phyloP scores from a whole-genome alignment of 2,113 vertebrate genomes.

The Malurus elegans region DNA sequence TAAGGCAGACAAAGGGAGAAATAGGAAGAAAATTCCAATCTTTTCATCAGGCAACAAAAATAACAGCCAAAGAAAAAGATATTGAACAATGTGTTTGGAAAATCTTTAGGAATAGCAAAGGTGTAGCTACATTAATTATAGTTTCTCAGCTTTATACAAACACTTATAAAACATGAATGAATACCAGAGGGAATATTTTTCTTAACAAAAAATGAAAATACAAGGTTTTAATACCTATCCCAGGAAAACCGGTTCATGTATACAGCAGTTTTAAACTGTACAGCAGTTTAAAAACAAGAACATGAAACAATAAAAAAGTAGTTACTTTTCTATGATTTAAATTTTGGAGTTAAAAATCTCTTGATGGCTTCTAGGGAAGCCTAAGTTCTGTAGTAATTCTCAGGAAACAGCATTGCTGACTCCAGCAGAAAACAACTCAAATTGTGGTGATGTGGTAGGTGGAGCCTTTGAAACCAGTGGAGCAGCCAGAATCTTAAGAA shows the following conservation, averaged over 20 bases:
- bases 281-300: slow-evolving; percentile 31
- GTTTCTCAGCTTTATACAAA: slow-evolving; percentile 9
- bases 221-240: background rate
- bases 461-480: background rate
- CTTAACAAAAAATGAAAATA: background rate
- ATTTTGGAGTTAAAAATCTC: background rate
- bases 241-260: slow-evolving; percentile 12
- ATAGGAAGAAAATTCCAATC: background rate
- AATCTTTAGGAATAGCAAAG: background rate
- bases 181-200: slow-evolving; percentile 7
- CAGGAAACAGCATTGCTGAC: slow-evolving; percentile 51
- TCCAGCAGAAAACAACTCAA: slow-evolving; percentile 39
- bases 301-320: background rate
- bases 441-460: background rate
- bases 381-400: background rate
- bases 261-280: background rate
- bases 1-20: background rate
- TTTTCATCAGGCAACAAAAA: background rate
- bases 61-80: background rate
- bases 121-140: background rate
- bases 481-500: slow-evolving; percentile 15
- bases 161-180: slow-evolving; percentile 1
- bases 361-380: background rate
- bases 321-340: background rate
- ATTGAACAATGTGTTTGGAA: background rate